Base-by-base conservation (phyloP, 2,888 invertebrate genomes). In the Drosophila stalkeri region DNA sequence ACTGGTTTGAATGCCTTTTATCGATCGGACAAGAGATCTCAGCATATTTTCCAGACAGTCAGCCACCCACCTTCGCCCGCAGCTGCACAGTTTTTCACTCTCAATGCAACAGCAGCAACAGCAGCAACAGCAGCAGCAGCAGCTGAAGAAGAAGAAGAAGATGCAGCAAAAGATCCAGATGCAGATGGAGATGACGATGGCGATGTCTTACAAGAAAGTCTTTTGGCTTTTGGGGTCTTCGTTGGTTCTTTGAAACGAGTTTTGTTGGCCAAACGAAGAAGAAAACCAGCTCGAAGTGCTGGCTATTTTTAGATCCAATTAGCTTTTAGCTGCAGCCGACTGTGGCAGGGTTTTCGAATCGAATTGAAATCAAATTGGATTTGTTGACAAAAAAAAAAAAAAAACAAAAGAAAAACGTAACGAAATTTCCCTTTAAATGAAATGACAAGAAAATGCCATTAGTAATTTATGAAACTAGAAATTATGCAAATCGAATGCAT, bases 251-350 rank as follows among this genome's bases (percentile, higher is more conserved):
- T 65, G 75, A 83, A 83, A 82, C 85, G 64, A 65, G 80, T 82
- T 79, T 78, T 57, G 56, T 57, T 55, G 57, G 74, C 69, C 69
- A 49, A 49, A 57, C 33, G 51, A 16, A 8, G 41, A 35, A 54
- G 35, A 47, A 77, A 78, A 78, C 78, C 78, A 78, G 78, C 78
- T 72, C 76, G 70, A 44, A 61, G 62, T 65, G 65, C 27, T 41
- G 81, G 75, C 82, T 86, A 86, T 86, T 88, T 86, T 86, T 86
- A 86, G 88, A 81, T 72, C 86, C 81, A 88, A 87, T 88, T 86
- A 85, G 86, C 66, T 75, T 68, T 68, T 43, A 44, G 67, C 59
- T 64, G 64, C 51, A 35, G 51, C 56, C 56, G 64, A 67, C 75
- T 60, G 75, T 44, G 46, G 44, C 44, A 54, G 20, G 33, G 2